Percentiles rank a stretch among this genome's conserved stretches.
These are phyloP conservation scores for Eupithecia abbreviata DNA, from an alignment of 2,888 invertebrate genomes.

Conservation along the genomic window DNA sequence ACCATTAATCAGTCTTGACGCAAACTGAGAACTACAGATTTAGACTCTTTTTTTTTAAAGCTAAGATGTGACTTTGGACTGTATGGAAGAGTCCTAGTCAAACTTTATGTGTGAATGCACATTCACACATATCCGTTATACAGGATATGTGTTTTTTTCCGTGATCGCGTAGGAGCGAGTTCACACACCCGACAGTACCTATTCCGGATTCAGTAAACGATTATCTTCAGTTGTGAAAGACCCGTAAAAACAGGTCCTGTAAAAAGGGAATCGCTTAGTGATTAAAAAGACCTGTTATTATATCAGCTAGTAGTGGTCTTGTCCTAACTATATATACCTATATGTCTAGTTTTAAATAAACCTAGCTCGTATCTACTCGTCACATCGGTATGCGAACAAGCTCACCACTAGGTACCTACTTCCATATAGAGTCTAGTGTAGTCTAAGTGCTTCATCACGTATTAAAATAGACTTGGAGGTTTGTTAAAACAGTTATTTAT, in stretches of 20 bases:
- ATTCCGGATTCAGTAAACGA: too few species aligned
- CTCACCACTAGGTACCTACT: neutral
- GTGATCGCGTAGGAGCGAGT: too few species aligned
- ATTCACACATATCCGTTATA: too few species aligned
- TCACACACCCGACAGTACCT: too few species aligned
- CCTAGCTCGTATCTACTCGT: constrained; percentile 48
- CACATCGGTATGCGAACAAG: constrained; percentile 60
- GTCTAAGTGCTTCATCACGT: neutral
- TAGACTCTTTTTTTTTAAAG: neutral
- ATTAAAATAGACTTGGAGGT: neutral
- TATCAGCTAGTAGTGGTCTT: neutral
- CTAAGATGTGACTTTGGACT: neutral
- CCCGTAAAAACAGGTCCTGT: too few species aligned
- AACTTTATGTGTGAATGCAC: too few species aligned
- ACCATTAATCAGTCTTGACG: neutral
- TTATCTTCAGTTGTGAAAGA: too few species aligned
- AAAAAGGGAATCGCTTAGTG: too few species aligned
- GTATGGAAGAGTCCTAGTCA: neutral
- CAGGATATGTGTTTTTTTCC: too few species aligned
- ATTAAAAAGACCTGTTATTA: constrained; percentile 1
- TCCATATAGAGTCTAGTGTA: neutral
- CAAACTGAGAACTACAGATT: neutral
- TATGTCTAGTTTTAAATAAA: constrained; percentile 64
- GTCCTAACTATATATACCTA: neutral
- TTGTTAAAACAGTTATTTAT: too few species aligned